Base-by-base conservation (phyloP, 2,113 vertebrate species). In the Arizona elegans region DNA sequence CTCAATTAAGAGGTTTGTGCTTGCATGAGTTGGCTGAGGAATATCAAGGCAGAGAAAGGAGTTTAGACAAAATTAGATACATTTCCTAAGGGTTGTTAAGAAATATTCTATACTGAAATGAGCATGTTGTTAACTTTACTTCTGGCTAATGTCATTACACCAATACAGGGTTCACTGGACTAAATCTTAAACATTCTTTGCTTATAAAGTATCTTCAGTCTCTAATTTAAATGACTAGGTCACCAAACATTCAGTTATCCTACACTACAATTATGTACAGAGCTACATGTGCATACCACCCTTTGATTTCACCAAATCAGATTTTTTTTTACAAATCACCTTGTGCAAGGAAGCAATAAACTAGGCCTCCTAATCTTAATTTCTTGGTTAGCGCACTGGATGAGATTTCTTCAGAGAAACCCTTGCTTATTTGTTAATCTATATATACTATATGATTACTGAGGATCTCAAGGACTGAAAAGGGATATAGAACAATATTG, bases 121-220 rank as follows among this genome's bases (percentile, higher is more conserved):
- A 91, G 23, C 23, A 11, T 70, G 26, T 29, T 43, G 43, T 50
- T 62, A 70, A 55, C n/a, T 91, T 50, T 52, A 54, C 52, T 91
- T 50, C 33, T 26, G 43, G 53, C 17, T 70, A 24, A 81, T 91
- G 17, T 43, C 90, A 86, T 15, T 91, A 23, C 15, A 56, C 54
- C 75, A 47, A 38, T 75, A 86, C 13, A 55, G 53, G 54, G 54
- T 81, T 86, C 54, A 86, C 26, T 85, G 70, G 70, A 47, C 53
- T 55, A 43, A 56, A 81, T 58, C 23, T 17, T 47, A 56, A 85
- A 86, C 29, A 58, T 54, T 55, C 90, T 91, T 91, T 86, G 90
- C 90, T 86, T 91, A 91, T 91, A 50, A 56, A 91, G 56, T 19
- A 86, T 43, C 54, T 92, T 87, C 94, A 95, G 96, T 93, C 17